Evolutionary conservation across 2,888 invertebrate species (phyloP), one percentile per base, ranked within the genome.

Genomic region (Sipha maydis): DNA sequence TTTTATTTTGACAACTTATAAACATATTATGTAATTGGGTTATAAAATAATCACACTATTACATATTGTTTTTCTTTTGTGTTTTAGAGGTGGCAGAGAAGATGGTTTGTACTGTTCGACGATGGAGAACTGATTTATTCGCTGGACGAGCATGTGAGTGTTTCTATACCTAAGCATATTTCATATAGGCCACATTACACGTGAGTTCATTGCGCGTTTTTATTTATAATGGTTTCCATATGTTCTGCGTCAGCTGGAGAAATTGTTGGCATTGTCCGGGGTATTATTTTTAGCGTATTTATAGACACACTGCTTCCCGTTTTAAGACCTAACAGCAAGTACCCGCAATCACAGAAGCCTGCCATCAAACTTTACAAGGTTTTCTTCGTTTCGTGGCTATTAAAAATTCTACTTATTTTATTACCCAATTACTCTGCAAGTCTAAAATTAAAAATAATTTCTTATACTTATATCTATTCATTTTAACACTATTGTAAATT

Each of bases 81-180:
- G 92, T 95, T 96, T 69, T 95, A 99, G 98, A 95, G 99, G 94
- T 99, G 99, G 99, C 99, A 99, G 93, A 94, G 99, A 92, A 94
- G 99, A 92, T 99, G 98, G 97, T 99, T 99, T 93, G 97, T 98
- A 86, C 94, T 99, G 88, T 99, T 97, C 93, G 98, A 99, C 93
- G 98, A 99, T 92, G 99, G 99, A 88, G 98, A 99, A 92, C 94
- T 99, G 90, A 98, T 97, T 84, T 99, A 98, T 93, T 98, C 98
- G 78, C 95, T 99, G 91, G 99, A 99, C 93, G 98, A 99, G 93
- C 98, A 98, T 93, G 98, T 98, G 93, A 97, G 97, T 96, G 91
- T 90, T 83, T 61, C 80, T 85, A 82, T 82, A 79, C 76, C 56
- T 89, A 77, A 54, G 77, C 80, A 38, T 89, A 89, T 61, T 19